Conservation (phyloP, 2,888 invertebrate species). For the Venusia cambrica region DNA sequence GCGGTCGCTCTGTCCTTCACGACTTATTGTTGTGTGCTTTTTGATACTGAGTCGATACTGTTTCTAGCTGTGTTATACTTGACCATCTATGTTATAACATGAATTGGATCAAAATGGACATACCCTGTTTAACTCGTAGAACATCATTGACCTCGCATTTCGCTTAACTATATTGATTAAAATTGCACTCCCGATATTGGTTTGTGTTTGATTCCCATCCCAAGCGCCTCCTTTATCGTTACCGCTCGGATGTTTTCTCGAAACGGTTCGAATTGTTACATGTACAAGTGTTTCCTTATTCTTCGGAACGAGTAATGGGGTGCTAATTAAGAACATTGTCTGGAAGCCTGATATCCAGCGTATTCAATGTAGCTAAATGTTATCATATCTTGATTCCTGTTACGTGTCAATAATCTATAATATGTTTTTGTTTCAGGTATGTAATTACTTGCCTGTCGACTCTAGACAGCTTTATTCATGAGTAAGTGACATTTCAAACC, state of each 20-base stretch:
- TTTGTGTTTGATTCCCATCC: too few relatives aligned
- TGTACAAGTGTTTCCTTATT: constrained; percentile 12
- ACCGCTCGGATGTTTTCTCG: constrained; percentile 8
- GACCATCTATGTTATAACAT: too few relatives aligned
- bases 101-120: too few relatives aligned
- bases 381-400: too few relatives aligned
- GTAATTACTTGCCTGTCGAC: not conserved
- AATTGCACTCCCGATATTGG: constrained; percentile 5
- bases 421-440: constrained; percentile 10
- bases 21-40: too few relatives aligned
- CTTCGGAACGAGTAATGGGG: constrained; percentile 17
- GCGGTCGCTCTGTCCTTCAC: too few relatives aligned
- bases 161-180: too few relatives aligned
- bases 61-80: too few relatives aligned
- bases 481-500: constrained; percentile 2
- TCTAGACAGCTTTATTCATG: not conserved
- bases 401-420: too few relatives aligned
- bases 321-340: constrained; percentile 24
- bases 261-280: constrained; percentile 1
- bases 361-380: constrained; percentile 9
- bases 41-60: too few relatives aligned
- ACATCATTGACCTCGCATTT: too few relatives aligned
- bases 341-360: constrained; percentile 2
- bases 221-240: constrained; percentile 1
- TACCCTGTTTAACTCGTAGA: too few relatives aligned